Conservation (phyloP, 2,797 vertebrate species). For the Enteromius radiatus region DNA sequence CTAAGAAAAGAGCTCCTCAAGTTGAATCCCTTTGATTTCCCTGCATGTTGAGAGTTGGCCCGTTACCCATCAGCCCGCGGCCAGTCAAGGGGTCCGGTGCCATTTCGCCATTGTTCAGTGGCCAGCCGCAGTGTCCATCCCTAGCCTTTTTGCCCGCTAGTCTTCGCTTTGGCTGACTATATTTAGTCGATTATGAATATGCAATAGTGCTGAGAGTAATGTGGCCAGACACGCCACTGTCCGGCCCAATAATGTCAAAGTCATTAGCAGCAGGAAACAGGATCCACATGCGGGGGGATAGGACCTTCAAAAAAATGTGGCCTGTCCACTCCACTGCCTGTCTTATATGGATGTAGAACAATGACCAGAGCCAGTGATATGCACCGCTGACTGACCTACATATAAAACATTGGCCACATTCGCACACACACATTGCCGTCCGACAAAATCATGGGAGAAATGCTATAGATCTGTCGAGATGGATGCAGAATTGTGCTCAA, state of each 20-base stretch:
- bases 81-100: slow-evolving; percentile 68
- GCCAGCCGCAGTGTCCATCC: slow-evolving; percentile 82
- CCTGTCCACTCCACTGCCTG: slow-evolving; percentile 61
- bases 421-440: slow-evolving; percentile 13
- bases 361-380: slow-evolving; percentile 54
- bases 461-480: slow-evolving; percentile 29
- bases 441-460: slow-evolving; percentile 39
- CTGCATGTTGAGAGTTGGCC: slow-evolving; percentile 58
- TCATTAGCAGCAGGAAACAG: slow-evolving; percentile 62
- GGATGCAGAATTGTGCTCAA: slow-evolving; percentile 16
- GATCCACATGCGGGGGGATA: slow-evolving; percentile 59
- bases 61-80: slow-evolving; percentile 61
- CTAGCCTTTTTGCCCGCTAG: slow-evolving; percentile 81
- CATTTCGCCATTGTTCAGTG: slow-evolving; percentile 83
- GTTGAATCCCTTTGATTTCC: slow-evolving; percentile 59
- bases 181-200: slow-evolving; percentile 93
- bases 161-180: slow-evolving; percentile 80
- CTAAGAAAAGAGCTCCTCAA: slow-evolving; percentile 41
- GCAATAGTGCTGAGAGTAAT: slow-evolving; percentile 89
- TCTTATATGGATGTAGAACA: slow-evolving; percentile 59
- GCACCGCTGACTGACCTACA: slow-evolving; percentile 60
- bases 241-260: slow-evolving; percentile 88
- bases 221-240: slow-evolving; percentile 88
- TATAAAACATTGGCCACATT: slow-evolving; percentile 43
- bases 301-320: slow-evolving; percentile 61